Percentiles rank a stretch among this genome's conserved stretches.
phyloP scores from a whole-genome alignment of 2,797 vertebrate species.

The Poecile montanus region DNA sequence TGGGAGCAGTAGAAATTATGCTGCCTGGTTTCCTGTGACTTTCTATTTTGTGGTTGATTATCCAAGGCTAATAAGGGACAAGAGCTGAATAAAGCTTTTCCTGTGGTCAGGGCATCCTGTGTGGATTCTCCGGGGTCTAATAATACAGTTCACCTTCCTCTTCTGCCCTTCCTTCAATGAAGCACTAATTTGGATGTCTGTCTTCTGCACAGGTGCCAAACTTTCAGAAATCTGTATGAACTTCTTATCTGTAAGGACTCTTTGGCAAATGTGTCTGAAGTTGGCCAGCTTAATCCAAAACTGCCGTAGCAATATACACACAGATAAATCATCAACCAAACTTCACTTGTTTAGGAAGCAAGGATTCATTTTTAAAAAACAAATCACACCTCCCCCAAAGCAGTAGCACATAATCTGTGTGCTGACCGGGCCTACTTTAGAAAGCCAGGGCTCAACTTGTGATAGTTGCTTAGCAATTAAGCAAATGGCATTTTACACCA shows the following conservation, averaged over 20 bases:
- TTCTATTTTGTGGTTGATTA: conserved; percentile 61
- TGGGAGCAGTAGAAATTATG: conserved; percentile 28
- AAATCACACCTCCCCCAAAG: neutral
- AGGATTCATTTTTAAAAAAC: neutral
- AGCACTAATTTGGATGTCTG: conserved; percentile 28
- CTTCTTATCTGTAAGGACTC: neutral
- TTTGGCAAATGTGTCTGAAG: neutral
- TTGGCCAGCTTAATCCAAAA: neutral
- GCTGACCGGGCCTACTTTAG: neutral
- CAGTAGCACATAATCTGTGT: neutral
- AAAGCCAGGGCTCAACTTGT: neutral
- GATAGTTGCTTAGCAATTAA: neutral
- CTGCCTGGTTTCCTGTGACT: conserved; percentile 44
- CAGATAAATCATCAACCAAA: neutral
- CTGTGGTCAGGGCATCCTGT: conserved; percentile 64
- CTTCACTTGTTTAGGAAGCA: neutral
- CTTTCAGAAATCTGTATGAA: neutral
- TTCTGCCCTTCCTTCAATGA: conserved; percentile 42
- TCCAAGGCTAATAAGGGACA: conserved; percentile 45
- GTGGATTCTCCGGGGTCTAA: conserved; percentile 53
- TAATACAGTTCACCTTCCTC: conserved; percentile 65
- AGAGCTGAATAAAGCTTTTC: conserved; percentile 58
- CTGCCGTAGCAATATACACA: neutral
- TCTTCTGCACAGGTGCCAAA: neutral
- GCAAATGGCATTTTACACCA: neutral